phyloP scores from a whole-genome alignment of 2,797 vertebrate genomes.

The Scyliorhinus canicula region DNA sequence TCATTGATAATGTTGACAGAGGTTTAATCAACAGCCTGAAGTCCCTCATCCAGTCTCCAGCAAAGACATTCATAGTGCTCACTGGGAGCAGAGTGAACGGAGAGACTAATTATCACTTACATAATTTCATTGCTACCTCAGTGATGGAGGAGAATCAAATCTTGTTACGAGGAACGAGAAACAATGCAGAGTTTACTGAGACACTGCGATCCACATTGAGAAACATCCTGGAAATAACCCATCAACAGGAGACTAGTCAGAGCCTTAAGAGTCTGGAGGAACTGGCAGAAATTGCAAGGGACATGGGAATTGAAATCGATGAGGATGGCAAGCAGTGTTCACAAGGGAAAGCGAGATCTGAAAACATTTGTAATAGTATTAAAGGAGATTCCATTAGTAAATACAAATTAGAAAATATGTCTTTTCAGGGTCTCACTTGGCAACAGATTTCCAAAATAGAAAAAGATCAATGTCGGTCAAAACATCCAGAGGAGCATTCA shows the following conservation, averaged over 20 bases:
- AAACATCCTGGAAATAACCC: background rate
- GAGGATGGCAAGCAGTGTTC: background rate
- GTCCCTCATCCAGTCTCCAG: constrained; percentile 41
- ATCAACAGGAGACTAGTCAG: background rate
- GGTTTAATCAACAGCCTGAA: constrained; percentile 44
- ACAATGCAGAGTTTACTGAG: constrained; percentile 43
- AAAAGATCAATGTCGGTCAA: background rate
- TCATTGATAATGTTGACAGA: constrained; percentile 13
- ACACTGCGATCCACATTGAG: constrained; percentile 41
- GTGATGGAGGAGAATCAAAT: constrained; percentile 47
- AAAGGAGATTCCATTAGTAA: background rate
- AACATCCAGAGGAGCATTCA: background rate
- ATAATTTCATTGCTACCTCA: constrained; percentile 43
- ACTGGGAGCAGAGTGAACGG: constrained; percentile 46
- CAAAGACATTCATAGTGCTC: constrained; percentile 50
- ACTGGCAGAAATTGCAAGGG: background rate
- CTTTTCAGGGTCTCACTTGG: background rate
- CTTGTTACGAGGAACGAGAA: constrained; percentile 45
- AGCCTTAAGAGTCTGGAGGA: background rate
- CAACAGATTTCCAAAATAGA: background rate
- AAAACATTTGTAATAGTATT: background rate
- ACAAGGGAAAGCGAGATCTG: background rate
- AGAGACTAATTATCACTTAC: constrained; percentile 45
- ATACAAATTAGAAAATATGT: background rate
- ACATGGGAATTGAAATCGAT: background rate